These are phyloP conservation scores for Bovichtus variegatus DNA, from an alignment of 2,797 vertebrate species.

Conservation along the genomic window DNA sequence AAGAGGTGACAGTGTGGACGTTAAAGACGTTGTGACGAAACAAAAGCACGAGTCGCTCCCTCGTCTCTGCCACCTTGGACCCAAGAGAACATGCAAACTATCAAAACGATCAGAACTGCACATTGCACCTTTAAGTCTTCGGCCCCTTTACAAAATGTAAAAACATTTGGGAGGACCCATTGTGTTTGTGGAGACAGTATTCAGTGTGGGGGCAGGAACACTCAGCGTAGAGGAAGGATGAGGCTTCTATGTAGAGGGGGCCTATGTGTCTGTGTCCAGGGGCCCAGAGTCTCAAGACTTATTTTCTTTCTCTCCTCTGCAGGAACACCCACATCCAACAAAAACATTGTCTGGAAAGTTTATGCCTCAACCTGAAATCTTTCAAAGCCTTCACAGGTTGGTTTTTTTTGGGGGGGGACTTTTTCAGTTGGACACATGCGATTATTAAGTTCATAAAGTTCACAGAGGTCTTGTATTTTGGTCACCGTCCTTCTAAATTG, in stretches of 20 bases:
- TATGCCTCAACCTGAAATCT: background rate
- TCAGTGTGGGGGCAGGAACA: background rate
- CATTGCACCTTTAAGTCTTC: no score
- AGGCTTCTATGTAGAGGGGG: background rate
- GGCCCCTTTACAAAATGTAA: no score
- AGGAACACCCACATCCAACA: slow-evolving; percentile 1
- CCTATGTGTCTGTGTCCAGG: background rate
- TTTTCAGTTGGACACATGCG: background rate
- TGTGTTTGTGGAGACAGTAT: background rate
- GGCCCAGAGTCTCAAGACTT: background rate
- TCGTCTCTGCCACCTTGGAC: no score
- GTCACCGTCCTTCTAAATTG: slow-evolving; percentile 8
- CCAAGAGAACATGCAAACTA: no score
- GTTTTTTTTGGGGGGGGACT: slow-evolving; percentile 4
- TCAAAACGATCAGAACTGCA: no score
- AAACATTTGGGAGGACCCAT: no score
- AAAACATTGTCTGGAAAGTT: slow-evolving; percentile 1
- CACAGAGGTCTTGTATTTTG: slow-evolving; percentile 28
- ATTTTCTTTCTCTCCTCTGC: background rate
- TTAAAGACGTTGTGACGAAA: no score
- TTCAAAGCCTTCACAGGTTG: background rate
- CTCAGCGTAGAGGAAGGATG: background rate
- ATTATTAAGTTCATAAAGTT: slow-evolving; percentile 27
- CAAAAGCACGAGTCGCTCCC: no score
- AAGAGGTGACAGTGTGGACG: no score